Base-by-base conservation (phyloP, 1,140 invertebrate genomes). In the Drosophila navojoa region DNA sequence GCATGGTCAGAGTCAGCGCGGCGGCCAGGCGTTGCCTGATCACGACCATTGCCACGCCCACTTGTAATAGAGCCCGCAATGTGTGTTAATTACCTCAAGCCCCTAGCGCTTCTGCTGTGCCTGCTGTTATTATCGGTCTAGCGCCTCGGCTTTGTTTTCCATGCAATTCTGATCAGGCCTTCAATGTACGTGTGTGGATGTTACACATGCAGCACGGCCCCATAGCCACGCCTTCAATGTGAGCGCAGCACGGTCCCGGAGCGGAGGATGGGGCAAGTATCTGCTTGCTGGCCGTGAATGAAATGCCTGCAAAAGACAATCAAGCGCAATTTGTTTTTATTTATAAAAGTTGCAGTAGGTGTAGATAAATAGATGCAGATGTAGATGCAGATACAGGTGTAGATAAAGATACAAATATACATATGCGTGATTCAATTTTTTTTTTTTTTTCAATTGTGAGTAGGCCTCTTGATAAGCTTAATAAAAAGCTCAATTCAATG, bases 281-380 rank as follows among this genome's bases (percentile, higher is more conserved):
- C 44, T 50, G 15, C 15, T 4, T 19, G 38, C 15, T 6, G 49
- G 7, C 61, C 35, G 49, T 54, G 15, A 54, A 40, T 63, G 54
- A 63, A 54, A 11, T 29, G 42, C 50, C 76, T 71, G 76, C n/a
- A 82, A 75, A 38, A 76, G 40, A 71, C 52, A 82, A 57, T 32
- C n/a, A 47, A 54, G 15, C n/a, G 45, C 44, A 58, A 52, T 68
- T 68, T 13, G n/a, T 59, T 49, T 19, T 13, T 5, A 6, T 29
- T 5, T 29, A 29, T 6, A 29, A 6, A 5, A 29, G 27, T 6
- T 4, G 44, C 40, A 29, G 32, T 7, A 35, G 35, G 13, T 11
- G 13, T 2, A 38, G 35, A 11, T 38, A 3, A 22, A 29, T n/a
- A n/a, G n/a, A n/a, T n/a, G 44, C 40, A 29, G 32, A 7, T 35